Base-by-base conservation (phyloP, 1,140 invertebrate genomes). In the Parapsyche elsis region DNA sequence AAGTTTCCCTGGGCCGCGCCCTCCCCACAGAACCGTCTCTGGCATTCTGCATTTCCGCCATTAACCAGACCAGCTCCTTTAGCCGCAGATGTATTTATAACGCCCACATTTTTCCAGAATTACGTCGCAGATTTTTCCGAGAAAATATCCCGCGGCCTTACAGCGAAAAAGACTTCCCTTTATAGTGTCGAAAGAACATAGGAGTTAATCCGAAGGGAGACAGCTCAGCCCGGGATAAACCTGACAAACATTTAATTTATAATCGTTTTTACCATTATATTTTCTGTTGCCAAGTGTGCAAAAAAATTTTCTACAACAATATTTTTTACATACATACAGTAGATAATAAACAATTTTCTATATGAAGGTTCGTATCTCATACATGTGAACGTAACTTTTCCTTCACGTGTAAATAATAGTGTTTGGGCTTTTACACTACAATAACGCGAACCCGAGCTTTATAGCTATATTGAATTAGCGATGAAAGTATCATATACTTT, bases 231-330 rank as follows among this genome's bases (percentile, higher is more conserved):
- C 30, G 16, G 57, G 57, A 61, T 61, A 61, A 61, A 61, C 57
- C 57, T 61, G 57, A 61, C 57, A 61, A 61, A 61, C 21, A 61
- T 61, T 61, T 61, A 61, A 61, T 61, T 61, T 61, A 61, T 61
- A 61, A 61, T 61, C 57, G 57, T n/a, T 61, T 61, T 61, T 19
- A 38, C 30, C 30, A 38, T 38, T 38, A 38, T 38, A 38, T 38
- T 38, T 38, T 38, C 7, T 38, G 30, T 1, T 38, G 30, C 30
- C 30, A 7, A 38, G 30, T 38, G 30, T 7, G 30, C 7, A 38
- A 38, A 38, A 38, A 38, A 38, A 38, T 38, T 7, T 7, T 4
- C 30, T 38, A 38, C 30, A 38, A 38, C 1, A 38, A 38, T 38
- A 38, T 38, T 38, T 38, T 38, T 4, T 38, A 38, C 30, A 38